These are phyloP conservation scores for Hippocampus abdominalis DNA, from an alignment of 2,113 vertebrate species.

Conservation along the genomic window DNA sequence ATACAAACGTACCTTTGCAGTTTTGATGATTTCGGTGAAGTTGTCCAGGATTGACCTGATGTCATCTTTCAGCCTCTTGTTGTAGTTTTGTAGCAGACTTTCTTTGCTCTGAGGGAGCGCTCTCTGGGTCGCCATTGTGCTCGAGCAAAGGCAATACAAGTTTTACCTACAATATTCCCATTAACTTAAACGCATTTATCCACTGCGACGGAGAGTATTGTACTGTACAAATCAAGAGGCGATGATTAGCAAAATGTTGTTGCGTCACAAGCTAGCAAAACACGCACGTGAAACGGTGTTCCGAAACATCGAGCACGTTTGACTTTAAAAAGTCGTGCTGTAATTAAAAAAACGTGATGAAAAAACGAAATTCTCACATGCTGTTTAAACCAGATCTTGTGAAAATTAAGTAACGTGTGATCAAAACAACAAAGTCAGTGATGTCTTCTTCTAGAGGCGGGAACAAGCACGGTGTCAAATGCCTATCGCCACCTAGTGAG, in stretches of 20 bases:
- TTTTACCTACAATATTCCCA: background rate
- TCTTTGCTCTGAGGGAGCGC: slow-evolving; percentile 92
- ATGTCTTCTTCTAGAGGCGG: background rate
- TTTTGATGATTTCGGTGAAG: slow-evolving; percentile 95
- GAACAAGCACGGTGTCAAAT: background rate
- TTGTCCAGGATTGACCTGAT: slow-evolving; percentile 92
- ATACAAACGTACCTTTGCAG: slow-evolving; percentile 77
- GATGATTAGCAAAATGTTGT: background rate
- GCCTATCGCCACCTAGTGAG: slow-evolving; percentile 19
- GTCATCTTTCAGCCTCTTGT: slow-evolving; percentile 95
- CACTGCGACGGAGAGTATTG: background rate
- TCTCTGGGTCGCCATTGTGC: slow-evolving; percentile 80
- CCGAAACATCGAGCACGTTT: background rate
- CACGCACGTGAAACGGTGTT: background rate
- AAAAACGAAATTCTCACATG: background rate
- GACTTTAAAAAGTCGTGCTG: background rate
- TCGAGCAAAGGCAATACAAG: background rate
- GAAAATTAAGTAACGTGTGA: background rate
- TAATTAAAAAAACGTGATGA: background rate
- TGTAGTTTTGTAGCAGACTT: slow-evolving; percentile 92
- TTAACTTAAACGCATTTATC: background rate
- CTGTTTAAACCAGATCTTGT: slow-evolving; percentile 22
- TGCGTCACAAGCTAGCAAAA: slow-evolving; percentile 16
- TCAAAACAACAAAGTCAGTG: background rate
- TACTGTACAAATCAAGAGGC: background rate